These are phyloP conservation scores for Tineola bisselliella DNA, from an alignment of 2,888 invertebrate genomes.

Conservation along the genomic window DNA sequence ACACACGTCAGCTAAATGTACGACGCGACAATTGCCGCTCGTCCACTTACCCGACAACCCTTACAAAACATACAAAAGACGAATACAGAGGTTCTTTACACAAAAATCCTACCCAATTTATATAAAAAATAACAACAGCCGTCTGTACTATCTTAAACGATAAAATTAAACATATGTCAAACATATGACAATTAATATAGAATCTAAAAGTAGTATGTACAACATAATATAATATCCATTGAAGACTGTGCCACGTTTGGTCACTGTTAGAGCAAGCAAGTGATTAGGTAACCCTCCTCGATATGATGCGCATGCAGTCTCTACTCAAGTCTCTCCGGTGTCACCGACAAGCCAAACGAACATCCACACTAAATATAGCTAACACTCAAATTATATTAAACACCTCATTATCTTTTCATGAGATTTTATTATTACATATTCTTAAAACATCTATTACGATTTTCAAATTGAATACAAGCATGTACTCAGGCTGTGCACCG, in stretches of 20 bases:
- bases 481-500: conserved; percentile 61
- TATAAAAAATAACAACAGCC: conserved; percentile 69
- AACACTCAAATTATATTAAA: conserved; percentile 67
- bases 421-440: conserved; percentile 48
- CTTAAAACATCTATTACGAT: conserved; percentile 57
- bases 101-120: conserved; percentile 67
- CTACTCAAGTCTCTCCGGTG: conserved; percentile 21
- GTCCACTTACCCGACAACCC: conserved; percentile 60
- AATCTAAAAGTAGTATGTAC: conserved; percentile 64
- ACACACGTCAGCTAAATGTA: conserved; percentile 53
- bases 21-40: conserved; percentile 65
- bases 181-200: conserved; percentile 56
- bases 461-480: conserved; percentile 64
- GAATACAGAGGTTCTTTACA: conserved; percentile 68
- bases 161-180: conserved; percentile 66
- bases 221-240: conserved; percentile 45
- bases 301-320: conserved; percentile 13
- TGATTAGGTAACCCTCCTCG: background rate
- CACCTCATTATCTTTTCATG: conserved; percentile 56
- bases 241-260: conserved; percentile 53
- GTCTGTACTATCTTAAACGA: conserved; percentile 68
- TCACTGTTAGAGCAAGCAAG: conserved; percentile 33
- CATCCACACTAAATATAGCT: conserved; percentile 61
- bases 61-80: conserved; percentile 64
- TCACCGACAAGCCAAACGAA: conserved; percentile 47